These are phyloP conservation scores for Drosophila neutralis DNA, from an alignment of 2,888 invertebrate species.

Conservation along the genomic window DNA sequence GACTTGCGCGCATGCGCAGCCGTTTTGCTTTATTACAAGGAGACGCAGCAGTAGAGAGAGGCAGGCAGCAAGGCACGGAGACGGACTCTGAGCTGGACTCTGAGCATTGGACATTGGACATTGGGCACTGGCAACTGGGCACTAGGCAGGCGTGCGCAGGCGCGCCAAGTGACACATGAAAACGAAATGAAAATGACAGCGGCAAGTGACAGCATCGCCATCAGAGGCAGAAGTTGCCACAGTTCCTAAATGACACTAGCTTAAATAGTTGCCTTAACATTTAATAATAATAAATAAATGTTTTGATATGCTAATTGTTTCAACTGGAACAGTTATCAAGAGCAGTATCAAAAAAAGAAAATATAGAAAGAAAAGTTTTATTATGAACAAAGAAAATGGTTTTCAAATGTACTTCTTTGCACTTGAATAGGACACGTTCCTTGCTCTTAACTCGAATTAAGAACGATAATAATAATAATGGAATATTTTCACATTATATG, in stretches of 20 bases:
- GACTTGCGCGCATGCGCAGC: slow-evolving; percentile 67
- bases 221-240: slow-evolving; percentile 52
- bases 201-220: slow-evolving; percentile 73
- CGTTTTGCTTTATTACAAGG: slow-evolving; percentile 70
- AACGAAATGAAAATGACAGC: slow-evolving; percentile 78
- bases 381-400: fast-evolving
- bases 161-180: slow-evolving; percentile 78
- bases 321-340: background rate
- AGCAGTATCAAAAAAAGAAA: background rate
- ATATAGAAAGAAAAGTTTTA: background rate
- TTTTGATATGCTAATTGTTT: background rate
- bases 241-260: slow-evolving; percentile 29
- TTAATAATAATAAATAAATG: background rate
- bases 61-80: background rate
- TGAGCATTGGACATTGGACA: slow-evolving; percentile 8
- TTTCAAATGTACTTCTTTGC: background rate
- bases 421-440: background rate
- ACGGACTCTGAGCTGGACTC: slow-evolving; percentile 21
- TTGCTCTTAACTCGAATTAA: background rate
- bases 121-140: slow-evolving; percentile 17
- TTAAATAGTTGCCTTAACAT: background rate
- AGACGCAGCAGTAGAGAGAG: slow-evolving; percentile 20
- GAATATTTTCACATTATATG: background rate
- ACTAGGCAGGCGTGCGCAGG: slow-evolving; percentile 52
- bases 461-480: background rate